Evolutionary conservation across 2,888 invertebrate species (phyloP), one percentile per base, ranked within the genome.

Genomic region (Xestobium rufovillosum): DNA sequence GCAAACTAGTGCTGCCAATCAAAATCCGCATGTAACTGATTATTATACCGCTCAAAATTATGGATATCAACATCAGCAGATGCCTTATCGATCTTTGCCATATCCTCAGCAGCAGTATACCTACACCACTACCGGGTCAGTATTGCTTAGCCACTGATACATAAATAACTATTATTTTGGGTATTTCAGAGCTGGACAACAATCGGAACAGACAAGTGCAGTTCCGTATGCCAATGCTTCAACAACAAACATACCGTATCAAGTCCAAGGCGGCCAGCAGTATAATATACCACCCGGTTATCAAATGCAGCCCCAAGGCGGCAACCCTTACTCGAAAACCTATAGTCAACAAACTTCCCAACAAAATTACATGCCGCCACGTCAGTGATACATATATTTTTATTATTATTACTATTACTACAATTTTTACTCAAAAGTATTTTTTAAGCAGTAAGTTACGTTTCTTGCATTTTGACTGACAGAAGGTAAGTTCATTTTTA

Each of bases 261-360:
- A 27, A 27, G n/a, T 27, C 9, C 9, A 6, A n/a, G n/a, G 9
- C 4, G 8, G 9, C 28, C 28, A 27, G 28, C 6, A 10, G 6
- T 27, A 4, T 8, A n/a, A n/a, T 10, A 27, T 12, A 27, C 28
- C 8, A 4, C 11, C 6, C 28, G 11, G 8, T 11, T 47, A 50
- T 16, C 35, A 39, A 23, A 42, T 44, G 8, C 53, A 51, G 38
- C 45, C 40, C 17, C 42, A 44, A 8, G 59, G 58, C 45, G 56
- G 46, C 26, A 64, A 64, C 42, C 63, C 63, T 4, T 64, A 64
- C 42, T 57, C 61, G 1, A 64, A 64, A 46, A 54, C 55, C 26
- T 64, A 57, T 38, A 55, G 53, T 14, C 60, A 60, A 43, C 57
- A 57, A 3, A 51, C 55, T 12, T 52, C 55, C 9, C 55, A 53